Base-by-base conservation (phyloP, 2,797 vertebrate species). In the Anableps anableps region DNA sequence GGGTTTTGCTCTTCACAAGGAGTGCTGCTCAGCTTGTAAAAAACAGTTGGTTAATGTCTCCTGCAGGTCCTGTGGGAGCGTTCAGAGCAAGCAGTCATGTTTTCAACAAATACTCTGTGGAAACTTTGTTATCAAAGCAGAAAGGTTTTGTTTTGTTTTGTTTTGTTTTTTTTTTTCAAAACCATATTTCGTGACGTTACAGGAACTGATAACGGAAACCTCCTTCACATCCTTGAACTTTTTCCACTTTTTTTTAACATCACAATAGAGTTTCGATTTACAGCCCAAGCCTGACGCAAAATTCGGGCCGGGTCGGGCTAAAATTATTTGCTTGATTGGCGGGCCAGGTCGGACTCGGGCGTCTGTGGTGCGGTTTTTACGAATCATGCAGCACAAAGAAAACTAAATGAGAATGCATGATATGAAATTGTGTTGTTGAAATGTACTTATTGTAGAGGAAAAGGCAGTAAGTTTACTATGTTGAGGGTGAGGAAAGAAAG, bases 81-180 rank as follows among this genome's bases (percentile, higher is more conserved):
- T 76, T 83, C 21, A 34, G 73, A 16, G 36, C 77, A 2, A 29
- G 43, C 64, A 68, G 64, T 34, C 1, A 5, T 50, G 6, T 72
- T 83, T 81, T 21, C 5, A 72, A 47, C 48, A 72, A 72, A 64
- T 36, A 62, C 10, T 72, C 7, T 81, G 38, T n/a, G 66, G 11
- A n/a, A 70, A 11, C 26, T 70, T 41, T 66, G 55, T 50, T 5
- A 66, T 14, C 29, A 7, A 29, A 53, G 2, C 29, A 68, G 36
- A 41, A 68, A 68, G 31, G 58, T 36, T 19, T 38, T 19, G 17
- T 9, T 21, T 64, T 64, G 36, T 19, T 36, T 64, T 62, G 58
- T 36, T 19, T 38, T 19, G 17, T 9, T 21, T 64, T 64, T 64
- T 19, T 36, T 64, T 36, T 38, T 3, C 9, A 23, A 43, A 23